Base-by-base conservation (phyloP, 2,113 vertebrate species). In the Ibidorhyncha struthersii region DNA sequence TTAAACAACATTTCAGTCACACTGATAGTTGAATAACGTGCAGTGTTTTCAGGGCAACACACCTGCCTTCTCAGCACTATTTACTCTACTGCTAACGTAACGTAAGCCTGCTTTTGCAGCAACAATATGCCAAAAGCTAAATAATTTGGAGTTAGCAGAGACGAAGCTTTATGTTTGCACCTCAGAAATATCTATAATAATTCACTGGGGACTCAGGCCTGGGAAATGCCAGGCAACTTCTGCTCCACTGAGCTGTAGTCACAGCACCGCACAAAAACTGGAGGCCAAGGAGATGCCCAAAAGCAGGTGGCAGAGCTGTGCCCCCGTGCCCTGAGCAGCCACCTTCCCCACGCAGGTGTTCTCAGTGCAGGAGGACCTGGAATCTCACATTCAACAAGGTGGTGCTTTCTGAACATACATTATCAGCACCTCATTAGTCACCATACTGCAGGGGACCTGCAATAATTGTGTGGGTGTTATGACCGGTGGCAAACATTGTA, bases 1-100 rank as follows among this genome's bases (percentile, higher is more conserved):
- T 96, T 97, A 91, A 96, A 89, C 67, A 95, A 66, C 63, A 74
- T 43, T 94, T 94, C 96, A 94, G 61, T 94, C 80, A 84, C n/a
- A 62, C n/a, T 9, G 1, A 32, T 62, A 92, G 69, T 70, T 92
- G 87, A 91, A 72, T 74, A 70, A 62, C 73, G 53, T 40, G 10
- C 36, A 74, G 2, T 82, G 45, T 92, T 96, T 92, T 92, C 82
- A 71, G 62, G 43, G 69, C 66, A 66, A 69, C n/a, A 69, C 2
- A 6, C 36, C 76, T 81, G 40, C 50, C 82, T 91, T 94, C 82
- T 92, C 50, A 38, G 22, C 79, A 63, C 79, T 93, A 61, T 94
- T 88, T 91, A 76, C 71, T 91, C 84, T 90, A 29, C 22, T 5
- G 30, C 36, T 89, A 83, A 84, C 86, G 84, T 71, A 95, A 90